Evolutionary conservation across 2,113 vertebrate genomes (phyloP).

Genomic region (Triplophysa dalaica): DNA sequence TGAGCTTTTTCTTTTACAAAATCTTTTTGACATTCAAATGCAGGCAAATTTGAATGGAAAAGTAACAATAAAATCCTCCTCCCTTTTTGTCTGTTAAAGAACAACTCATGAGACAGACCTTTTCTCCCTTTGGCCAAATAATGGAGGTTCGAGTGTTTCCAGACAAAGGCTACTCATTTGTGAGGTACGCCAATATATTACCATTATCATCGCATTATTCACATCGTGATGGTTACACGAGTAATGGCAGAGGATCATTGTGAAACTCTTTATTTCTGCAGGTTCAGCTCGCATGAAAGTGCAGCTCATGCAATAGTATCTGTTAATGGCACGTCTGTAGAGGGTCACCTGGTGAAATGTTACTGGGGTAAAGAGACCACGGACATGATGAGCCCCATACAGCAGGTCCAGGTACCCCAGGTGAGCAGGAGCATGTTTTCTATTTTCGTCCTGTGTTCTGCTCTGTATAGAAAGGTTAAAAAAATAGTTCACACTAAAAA

Average conservation of each 20-base stretch:
- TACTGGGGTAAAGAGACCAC: conserved; percentile 98
- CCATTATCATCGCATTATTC: not conserved
- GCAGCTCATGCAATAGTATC: conserved; percentile 97
- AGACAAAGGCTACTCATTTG: conserved; percentile 97
- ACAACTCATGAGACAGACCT: conserved; percentile 98
- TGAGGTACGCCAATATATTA: conserved; percentile 76
- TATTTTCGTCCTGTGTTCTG: not conserved
- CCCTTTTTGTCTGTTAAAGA: conserved; percentile 72
- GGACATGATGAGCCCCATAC: conserved; percentile 84
- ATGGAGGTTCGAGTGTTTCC: conserved; percentile 98
- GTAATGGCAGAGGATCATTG: not conserved
- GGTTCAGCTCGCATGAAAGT: conserved; percentile 95
- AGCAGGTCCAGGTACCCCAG: conserved; percentile 81
- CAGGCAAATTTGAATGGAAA: too few species aligned
- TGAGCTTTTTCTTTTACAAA: conserved; percentile 53
- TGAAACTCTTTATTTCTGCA: conserved; percentile 57
- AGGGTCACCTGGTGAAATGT: conserved; percentile 94
- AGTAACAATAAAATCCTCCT: not conserved
- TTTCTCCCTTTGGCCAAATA: conserved; percentile 95
- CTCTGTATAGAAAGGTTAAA: too few species aligned
- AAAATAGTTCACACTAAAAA: too few species aligned
- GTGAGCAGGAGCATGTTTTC: conserved; percentile 50
- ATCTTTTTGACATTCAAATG: too few species aligned
- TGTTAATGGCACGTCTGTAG: conserved; percentile 92
- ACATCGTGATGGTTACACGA: not conserved